These are phyloP conservation scores for Volucella zonaria DNA, from an alignment of 2,888 invertebrate species.

Conservation along the genomic window DNA sequence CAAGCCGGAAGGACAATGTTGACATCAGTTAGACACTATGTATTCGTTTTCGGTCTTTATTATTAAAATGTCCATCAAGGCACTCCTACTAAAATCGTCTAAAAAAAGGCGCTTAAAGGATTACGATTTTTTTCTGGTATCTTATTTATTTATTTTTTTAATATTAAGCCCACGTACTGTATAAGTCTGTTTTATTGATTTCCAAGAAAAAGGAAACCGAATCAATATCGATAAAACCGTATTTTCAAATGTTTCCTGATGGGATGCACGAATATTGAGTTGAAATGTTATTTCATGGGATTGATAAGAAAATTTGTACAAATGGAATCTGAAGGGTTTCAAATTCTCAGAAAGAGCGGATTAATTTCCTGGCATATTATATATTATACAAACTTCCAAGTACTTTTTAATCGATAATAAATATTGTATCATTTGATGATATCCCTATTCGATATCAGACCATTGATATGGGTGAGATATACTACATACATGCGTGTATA, in stretches of 20 bases:
- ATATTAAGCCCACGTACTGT: slow-evolving; percentile 12
- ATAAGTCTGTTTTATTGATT: neutral
- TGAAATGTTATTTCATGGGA: slow-evolving; percentile 17
- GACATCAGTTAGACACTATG: slow-evolving; percentile 17
- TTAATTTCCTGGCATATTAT: slow-evolving; percentile 23
- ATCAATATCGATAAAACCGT: neutral
- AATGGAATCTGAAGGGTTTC: neutral
- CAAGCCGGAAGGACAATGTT: slow-evolving; percentile 21
- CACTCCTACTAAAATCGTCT: neutral
- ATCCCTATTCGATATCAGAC: no score
- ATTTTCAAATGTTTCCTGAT: slow-evolving; percentile 1
- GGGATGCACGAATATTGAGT: slow-evolving; percentile 4
- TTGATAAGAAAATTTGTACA: neutral
- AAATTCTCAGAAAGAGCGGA: slow-evolving; percentile 2
- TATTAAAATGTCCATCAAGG: slow-evolving; percentile 33
- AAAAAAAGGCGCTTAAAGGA: slow-evolving; percentile 22
- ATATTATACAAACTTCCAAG: neutral
- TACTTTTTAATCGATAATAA: no score
- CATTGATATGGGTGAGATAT: no score
- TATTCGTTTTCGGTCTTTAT: slow-evolving; percentile 2
- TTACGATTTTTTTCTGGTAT: slow-evolving; percentile 18
- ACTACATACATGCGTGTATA: no score
- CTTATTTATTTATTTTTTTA: slow-evolving; percentile 19
- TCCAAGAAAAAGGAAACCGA: neutral
- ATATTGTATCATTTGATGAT: no score